Evolutionary conservation across 2,797 vertebrate genomes (phyloP).

Genomic region (Aeoliscus strigatus): DNA sequence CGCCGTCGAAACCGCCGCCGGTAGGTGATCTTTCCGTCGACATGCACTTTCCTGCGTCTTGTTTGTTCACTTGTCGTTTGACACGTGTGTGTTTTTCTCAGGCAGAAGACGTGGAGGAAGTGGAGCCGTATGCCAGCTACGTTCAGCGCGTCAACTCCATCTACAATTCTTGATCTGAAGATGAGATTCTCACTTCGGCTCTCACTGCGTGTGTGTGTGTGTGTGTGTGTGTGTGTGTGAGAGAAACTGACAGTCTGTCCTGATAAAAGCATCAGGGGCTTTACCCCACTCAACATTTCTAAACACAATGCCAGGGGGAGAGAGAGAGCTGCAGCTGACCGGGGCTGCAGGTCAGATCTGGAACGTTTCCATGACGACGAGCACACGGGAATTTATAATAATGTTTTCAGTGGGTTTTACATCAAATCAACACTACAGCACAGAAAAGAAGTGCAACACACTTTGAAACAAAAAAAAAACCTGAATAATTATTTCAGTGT

Average conservation of each 20-base stretch:
- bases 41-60: not conserved
- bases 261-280: too few species aligned
- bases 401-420: too few species aligned
- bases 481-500: too few species aligned
- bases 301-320: too few species aligned
- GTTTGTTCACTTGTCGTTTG: constrained; percentile 6
- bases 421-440: too few species aligned
- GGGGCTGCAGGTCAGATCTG: too few species aligned
- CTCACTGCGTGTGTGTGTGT: constrained; percentile 10
- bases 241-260: constrained; percentile 12
- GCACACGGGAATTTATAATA: too few species aligned
- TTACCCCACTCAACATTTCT: too few species aligned
- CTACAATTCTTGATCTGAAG: constrained; percentile 69
- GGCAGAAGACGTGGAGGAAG: constrained; percentile 67
- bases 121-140: constrained; percentile 76
- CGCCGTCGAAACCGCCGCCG: constrained; percentile 42
- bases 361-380: too few species aligned
- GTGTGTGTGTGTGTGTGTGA: constrained; percentile 37
- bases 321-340: too few species aligned
- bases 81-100: constrained; percentile 23
- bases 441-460: too few species aligned
- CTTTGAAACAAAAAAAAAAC: too few species aligned
- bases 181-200: constrained; percentile 20
- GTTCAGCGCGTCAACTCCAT: constrained; percentile 77
- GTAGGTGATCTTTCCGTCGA: constrained; percentile 36